Conservation (phyloP, 2,797 vertebrate species). For the Malacoctenus gilli region DNA sequence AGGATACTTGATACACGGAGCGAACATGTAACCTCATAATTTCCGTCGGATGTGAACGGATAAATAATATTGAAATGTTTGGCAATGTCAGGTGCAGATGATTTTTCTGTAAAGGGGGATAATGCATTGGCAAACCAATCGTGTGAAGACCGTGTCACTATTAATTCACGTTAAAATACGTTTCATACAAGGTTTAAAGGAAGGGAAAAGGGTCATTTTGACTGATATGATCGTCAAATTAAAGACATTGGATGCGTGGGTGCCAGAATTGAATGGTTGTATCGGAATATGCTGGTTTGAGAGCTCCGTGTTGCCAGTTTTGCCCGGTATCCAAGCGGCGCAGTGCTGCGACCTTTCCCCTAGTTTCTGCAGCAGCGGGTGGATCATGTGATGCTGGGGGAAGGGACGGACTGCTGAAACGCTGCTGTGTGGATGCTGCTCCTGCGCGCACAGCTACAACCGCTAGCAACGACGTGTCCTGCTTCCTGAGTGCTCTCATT, state of each 20-base stretch:
- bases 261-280: too few relatives aligned
- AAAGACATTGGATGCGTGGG: too few relatives aligned
- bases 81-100: background rate
- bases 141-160: too few relatives aligned
- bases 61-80: background rate
- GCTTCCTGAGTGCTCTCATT: constrained; percentile 29
- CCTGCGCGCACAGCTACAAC: background rate
- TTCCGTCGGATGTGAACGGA: background rate
- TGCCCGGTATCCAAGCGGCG: constrained; percentile 50
- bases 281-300: too few relatives aligned
- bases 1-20: constrained; percentile 6
- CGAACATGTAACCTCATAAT: constrained; percentile 13
- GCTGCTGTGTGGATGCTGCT: constrained; percentile 32
- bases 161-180: too few relatives aligned
- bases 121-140: too few relatives aligned
- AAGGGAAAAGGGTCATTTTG: too few relatives aligned
- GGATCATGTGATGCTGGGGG: constrained; percentile 81
- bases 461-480: constrained; percentile 39
- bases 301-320: constrained; percentile 14
- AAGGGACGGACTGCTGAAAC: constrained; percentile 49
- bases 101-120: too few relatives aligned
- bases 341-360: constrained; percentile 83
- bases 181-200: too few relatives aligned
- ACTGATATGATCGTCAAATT: too few relatives aligned
- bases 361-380: constrained; percentile 75